Conservation (phyloP, 1,140 invertebrate genomes). For the Magallana angulata region DNA sequence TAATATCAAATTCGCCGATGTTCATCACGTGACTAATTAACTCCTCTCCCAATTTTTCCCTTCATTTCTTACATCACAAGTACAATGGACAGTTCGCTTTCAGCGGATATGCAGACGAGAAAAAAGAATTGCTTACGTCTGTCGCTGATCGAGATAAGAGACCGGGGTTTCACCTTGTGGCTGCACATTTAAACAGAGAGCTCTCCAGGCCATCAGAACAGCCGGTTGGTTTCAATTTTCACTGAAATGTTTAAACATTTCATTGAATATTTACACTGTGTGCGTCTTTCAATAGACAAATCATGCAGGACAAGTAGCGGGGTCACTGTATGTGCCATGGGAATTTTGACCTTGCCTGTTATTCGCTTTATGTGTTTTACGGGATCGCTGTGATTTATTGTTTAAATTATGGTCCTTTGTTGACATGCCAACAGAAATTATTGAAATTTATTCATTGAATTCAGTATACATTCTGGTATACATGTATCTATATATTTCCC, state of each 20-base stretch:
- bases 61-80: neutral
- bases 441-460: no score
- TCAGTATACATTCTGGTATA: no score
- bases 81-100: neutral
- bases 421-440: no score
- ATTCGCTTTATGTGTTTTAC: no score
- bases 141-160: neutral
- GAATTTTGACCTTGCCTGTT: no score
- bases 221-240: neutral
- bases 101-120: neutral
- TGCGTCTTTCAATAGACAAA: neutral
- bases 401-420: no score
- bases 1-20: neutral
- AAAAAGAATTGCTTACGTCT: neutral
- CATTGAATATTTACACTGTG: neutral
- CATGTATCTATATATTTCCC: no score
- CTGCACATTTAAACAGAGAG: no score
- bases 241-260: neutral
- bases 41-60: neutral
- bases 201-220: neutral
- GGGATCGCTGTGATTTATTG: no score
- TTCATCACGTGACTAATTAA: constrained; percentile 28
- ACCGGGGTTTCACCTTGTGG: neutral
- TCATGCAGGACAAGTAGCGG: no score
- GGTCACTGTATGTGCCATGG: no score